These are phyloP conservation scores for Lycaena phlaeas DNA, from an alignment of 2,888 invertebrate genomes.

Conservation along the genomic window DNA sequence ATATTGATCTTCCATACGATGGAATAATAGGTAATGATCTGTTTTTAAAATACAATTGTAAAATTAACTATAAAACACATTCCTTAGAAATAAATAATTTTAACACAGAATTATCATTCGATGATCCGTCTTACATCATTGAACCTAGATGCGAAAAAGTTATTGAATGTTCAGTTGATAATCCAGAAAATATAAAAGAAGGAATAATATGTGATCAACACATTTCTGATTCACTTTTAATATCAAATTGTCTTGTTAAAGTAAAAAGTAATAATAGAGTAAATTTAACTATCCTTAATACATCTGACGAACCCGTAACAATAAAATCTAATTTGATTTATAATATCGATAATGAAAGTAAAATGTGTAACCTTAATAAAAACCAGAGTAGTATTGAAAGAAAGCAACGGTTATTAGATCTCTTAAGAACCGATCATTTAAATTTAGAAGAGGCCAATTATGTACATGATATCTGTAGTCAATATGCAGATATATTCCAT, in stretches of 20 bases:
- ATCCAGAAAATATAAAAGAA: constrained; percentile 21
- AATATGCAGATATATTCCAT: constrained; percentile 21
- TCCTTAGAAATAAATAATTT: not conserved
- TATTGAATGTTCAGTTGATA: constrained; percentile 22
- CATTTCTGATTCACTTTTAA: constrained; percentile 10
- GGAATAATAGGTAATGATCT: constrained; percentile 2
- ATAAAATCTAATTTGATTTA: no score
- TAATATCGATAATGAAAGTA: no score
- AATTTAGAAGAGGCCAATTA: no score
- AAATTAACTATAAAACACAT: not conserved
- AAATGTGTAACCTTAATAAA: no score
- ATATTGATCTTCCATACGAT: not conserved
- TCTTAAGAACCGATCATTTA: constrained; percentile 14
- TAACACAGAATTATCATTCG: constrained; percentile 2
- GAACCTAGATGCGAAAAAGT: constrained; percentile 20
- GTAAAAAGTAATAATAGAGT: constrained; percentile 14
- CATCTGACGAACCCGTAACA: constrained; percentile 13
- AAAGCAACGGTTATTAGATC: constrained; percentile 14
- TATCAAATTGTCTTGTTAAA: constrained; percentile 17
- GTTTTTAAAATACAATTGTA: not conserved
- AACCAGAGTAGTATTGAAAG: no score
- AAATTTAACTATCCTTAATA: constrained; percentile 13
- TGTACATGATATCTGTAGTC: no score
- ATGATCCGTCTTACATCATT: constrained; percentile 19
- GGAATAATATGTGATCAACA: constrained; percentile 18